Conservation (phyloP, 2,113 vertebrate species). For the Trinectes maculatus region DNA sequence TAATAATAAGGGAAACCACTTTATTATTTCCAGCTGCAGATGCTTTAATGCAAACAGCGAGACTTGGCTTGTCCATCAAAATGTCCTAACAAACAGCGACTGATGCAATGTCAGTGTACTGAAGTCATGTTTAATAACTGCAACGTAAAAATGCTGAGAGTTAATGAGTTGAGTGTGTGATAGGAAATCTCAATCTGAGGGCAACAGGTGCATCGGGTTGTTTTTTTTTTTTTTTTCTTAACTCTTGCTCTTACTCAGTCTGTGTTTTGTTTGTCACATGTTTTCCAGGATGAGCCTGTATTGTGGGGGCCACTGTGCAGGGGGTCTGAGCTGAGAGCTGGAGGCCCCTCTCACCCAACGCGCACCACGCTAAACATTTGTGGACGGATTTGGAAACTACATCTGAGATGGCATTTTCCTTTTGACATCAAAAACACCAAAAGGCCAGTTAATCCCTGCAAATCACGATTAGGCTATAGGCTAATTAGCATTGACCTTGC, state of each 20-base stretch:
- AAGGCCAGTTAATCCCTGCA: slow-evolving; percentile 43
- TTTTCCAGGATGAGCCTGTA: slow-evolving; percentile 19
- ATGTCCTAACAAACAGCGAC: not conserved
- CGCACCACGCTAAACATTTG: slow-evolving; percentile 43
- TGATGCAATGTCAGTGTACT: too few species aligned
- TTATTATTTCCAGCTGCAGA: slow-evolving; percentile 41
- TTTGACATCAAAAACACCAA: slow-evolving; percentile 36
- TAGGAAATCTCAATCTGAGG: not conserved
- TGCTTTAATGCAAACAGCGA: slow-evolving; percentile 9
- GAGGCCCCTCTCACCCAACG: slow-evolving; percentile 28
- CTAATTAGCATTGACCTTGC: slow-evolving; percentile 48
- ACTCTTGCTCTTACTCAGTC: not conserved
- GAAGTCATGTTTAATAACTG: too few species aligned
- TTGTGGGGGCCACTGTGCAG: slow-evolving; percentile 19
- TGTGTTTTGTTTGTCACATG: slow-evolving; percentile 25
- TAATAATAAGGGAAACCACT: slow-evolving; percentile 33
- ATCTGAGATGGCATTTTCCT: slow-evolving; percentile 43
- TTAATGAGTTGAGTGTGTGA: too few species aligned
- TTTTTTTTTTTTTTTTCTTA: not conserved
- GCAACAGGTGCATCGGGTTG: slow-evolving; percentile 64
- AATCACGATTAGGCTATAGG: slow-evolving; percentile 23
- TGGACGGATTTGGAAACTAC: slow-evolving; percentile 43
- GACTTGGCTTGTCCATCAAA: too few species aligned
- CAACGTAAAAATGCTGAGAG: not conserved
- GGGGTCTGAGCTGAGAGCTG: slow-evolving; percentile 32